Base-by-base conservation (phyloP, 1,140 invertebrate genomes). In the silkworm (Bombyx mori) region DNA sequence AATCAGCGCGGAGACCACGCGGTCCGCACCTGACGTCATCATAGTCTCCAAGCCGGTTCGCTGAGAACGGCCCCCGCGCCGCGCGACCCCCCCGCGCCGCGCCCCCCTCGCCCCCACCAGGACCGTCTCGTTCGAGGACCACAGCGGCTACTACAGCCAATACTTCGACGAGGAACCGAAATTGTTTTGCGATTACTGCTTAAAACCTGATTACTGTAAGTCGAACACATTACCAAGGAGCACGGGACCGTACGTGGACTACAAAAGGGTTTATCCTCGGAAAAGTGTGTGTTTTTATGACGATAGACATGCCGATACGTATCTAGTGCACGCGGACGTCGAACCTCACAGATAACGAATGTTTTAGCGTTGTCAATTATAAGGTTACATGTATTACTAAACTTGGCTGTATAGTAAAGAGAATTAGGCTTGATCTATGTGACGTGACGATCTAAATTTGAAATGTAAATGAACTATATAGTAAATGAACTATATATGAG, bases 1-100 rank as follows among this genome's bases (percentile, higher is more conserved):
- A 0, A 93, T 92, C 75, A 94, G 92, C 77, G 91, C 92, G 53
- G 92, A 94, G 62, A 94, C 93, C 9, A 94, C 93, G 8, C 95
- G 95, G 75, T 95, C 94, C 50, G 95, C 95, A 1, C 95, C 95
- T 18, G 95, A 97, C 77, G 95, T 96, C 55, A 95, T 96, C 68
- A 86, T 86, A 44, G 82, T 86, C 26, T 84, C 83, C 56, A 84
- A 84, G 56, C 83, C 83, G 77, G 74, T 86, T 86, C 79, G 83
- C 83, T 86, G 83, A 86, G 78, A 71, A 57, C 76, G 79, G 83
- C 83, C 77, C 56, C 70, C 73, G 83, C 81, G 83, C 79, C 81
- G 78, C 73, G 65, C 73, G 22, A 77, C 52, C 72, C 75, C 1
- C 55, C 61, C n/a, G 75, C 78, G 57, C 68, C 73, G 4, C 64